Base-by-base conservation (phyloP, 1,140 invertebrate genomes). In the Drosophila kikkawai region DNA sequence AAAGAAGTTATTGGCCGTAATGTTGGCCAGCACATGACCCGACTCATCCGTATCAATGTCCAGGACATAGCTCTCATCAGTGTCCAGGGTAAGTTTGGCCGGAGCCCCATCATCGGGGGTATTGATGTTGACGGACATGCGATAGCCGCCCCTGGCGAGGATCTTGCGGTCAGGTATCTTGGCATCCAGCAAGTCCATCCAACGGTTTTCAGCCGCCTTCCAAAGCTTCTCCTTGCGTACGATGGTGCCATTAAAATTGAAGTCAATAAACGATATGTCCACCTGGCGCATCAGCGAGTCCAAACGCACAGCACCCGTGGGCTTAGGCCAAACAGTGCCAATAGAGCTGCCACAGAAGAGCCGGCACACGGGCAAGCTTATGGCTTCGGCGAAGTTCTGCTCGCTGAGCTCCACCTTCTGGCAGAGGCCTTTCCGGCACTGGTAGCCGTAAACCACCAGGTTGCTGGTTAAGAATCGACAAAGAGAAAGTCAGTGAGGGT, bases 311-410 rank as follows among this genome's bases (percentile, higher is more conserved):
- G 47, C 34, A 0, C 95, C 95, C 1, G 95, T 96, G 7, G 96
- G 96, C 75, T 93, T 94, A 1, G 96, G 96, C 96, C 96, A 97
- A 3, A 97, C 82, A 3, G 94, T 93, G 58, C 95, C 95, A 70
- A 93, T 94, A 39, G 93, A 92, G 56, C 94, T 93, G 56, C 93
- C 93, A 74, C 95, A 96, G 82, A 95, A 95, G 86, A 95, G 93
- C 68, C 95, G 93, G 85, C 95, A 96, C 19, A 95, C 95, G 45
- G 94, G 93, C n/a, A 95, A 74, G 80, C 94, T 94, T 9, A 95
- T 92, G 0, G 94, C 94, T 7, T 93, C 93, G 1, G 93, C 87
- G 58, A 92, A 93, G 59, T 93, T 94, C 29, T 93, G 78, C 11
- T 93, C 91, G 13, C 93, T 93, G 13, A 94, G 84, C 53, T 93